Base-by-base conservation (phyloP, 2,113 vertebrate genomes). In the Pteruthius melanotis region DNA sequence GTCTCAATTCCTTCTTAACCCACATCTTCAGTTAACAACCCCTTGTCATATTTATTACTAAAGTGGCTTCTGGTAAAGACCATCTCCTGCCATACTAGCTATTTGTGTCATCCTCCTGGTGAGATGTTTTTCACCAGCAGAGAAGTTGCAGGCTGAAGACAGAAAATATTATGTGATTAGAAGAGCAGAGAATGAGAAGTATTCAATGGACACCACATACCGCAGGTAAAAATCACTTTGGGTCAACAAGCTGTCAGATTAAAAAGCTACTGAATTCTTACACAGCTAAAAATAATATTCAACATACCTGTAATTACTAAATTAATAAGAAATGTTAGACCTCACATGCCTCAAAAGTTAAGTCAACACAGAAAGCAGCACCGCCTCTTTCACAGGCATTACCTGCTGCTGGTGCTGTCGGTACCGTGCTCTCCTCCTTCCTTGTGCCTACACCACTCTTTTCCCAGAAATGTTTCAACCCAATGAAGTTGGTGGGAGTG, bases 371-470 rank as follows among this genome's bases (percentile, higher is more conserved):
- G 60, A n/a, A 76, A 78, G 83, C 44, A 75, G 40, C 28, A 9
- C 10, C 1, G 23, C 23, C 54, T 45, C 63, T 27, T 10, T 24
- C 49, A 59, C 77, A 66, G 69, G 21, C 83, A 45, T n/a, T 5
- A 39, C 16, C 14, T 10, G 44, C 47, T 74, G 42, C 59, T 33
- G 22, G 16, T 18, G 42, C 72, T 24, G 8, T 16, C 1, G 0
- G 47, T 47, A 30, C 45, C 0, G 1, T 9, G 3, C 60, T 42
- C 60, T 70, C 13, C 0, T 31, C 52, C n/a, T 40, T 60, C 44
- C 76, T 40, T 9, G 8, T 22, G 50, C 69, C 26, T 82, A 28
- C 56, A 11, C 15, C 19, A 18, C 17, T 24, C 47, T 54, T 27
- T 16, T 13, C 75, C 19, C 57, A 71, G 33, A 9, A 89, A 44